Conservation (phyloP, 1,140 invertebrate genomes). For the Octopus sinensis region DNA sequence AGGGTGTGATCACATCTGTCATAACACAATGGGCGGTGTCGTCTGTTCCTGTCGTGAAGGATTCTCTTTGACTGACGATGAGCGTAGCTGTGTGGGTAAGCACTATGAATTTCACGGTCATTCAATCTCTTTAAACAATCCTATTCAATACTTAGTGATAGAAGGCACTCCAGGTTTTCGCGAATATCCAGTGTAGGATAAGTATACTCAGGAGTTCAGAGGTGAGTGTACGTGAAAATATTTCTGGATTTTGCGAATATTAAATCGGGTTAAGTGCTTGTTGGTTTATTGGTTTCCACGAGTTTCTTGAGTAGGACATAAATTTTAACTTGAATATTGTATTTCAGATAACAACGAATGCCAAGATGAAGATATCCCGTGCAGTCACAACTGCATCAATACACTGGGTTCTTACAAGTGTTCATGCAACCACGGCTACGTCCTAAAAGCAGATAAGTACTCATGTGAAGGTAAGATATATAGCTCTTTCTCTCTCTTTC, state of each 20-base stretch:
- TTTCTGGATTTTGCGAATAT: too few relatives aligned
- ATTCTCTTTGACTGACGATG: constrained; percentile 28
- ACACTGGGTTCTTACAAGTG: constrained; percentile 35
- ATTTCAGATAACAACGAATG: constrained; percentile 39
- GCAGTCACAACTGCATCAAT: constrained; percentile 41
- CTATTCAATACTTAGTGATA: too few relatives aligned
- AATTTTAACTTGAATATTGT: too few relatives aligned
- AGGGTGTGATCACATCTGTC: constrained; percentile 52
- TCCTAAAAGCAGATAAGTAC: constrained; percentile 72
- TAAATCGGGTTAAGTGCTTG: too few relatives aligned
- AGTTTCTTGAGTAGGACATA: too few relatives aligned
- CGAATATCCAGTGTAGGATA: too few relatives aligned
- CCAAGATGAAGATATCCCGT: constrained; percentile 42
- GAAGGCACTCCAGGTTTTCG: too few relatives aligned
- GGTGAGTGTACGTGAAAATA: too few relatives aligned
- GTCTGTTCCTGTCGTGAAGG: constrained; percentile 35
- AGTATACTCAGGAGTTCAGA: too few relatives aligned
- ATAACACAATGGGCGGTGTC: constrained; percentile 37
- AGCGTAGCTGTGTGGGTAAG: constrained; percentile 29
- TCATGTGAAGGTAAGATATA: constrained; percentile 75
- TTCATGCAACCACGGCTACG: constrained; percentile 34
- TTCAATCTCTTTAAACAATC: too few relatives aligned
- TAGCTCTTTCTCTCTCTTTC: too few relatives aligned
- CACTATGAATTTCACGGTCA: not conserved
- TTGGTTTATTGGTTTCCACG: too few relatives aligned